Base-by-base conservation (phyloP, 2,113 vertebrate genomes). In the Crocuta crocuta region DNA sequence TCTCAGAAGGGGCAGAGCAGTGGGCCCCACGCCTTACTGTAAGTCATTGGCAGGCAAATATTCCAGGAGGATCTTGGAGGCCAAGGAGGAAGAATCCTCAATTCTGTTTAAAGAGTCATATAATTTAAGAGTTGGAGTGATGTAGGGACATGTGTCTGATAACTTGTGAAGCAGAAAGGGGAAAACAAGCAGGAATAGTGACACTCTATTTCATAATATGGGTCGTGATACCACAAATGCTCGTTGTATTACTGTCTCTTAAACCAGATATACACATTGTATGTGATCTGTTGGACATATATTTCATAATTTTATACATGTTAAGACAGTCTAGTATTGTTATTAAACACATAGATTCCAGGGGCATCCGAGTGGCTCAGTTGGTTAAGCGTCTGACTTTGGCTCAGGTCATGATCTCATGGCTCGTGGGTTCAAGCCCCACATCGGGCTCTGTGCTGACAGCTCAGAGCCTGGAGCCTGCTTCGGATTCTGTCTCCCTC, bases 331-430 rank as follows among this genome's bases (percentile, higher is more conserved):
- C 65, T 96, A 73, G 16, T 63, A 58, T 92, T 71, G 21, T 81
- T 85, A 93, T 80, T 53, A 88, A 96, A 86, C 79, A 82, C 73
- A 73, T 11, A 82, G 84, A 95, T 86, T 93, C 58, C 58, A 61
- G 21, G 21, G 58, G 21, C 7, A 8, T 17, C 7, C 9, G 58
- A 21, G 58, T 61, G 58, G 21, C 21, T 61, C 58, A 61, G 7
- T 61, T 61, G 58, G 58, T 61, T 61, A 61, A 61, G 21, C 8
- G 2, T 61, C 21, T 1, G 8, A 21, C 58, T 23, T 61, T 23
- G 8, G 21, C 58, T 61, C 58, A 61, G 58, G 58, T 61, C 58
- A 61, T 61, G 58, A 61, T 61, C 58, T 61, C 58, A 23, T 61
- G 58, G 58, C 8, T 3, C 21, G 2, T 61, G 58, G 55, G 58